phyloP scores from a whole-genome alignment of 2,888 invertebrate species.

The Digitonthophagus gazella region DNA sequence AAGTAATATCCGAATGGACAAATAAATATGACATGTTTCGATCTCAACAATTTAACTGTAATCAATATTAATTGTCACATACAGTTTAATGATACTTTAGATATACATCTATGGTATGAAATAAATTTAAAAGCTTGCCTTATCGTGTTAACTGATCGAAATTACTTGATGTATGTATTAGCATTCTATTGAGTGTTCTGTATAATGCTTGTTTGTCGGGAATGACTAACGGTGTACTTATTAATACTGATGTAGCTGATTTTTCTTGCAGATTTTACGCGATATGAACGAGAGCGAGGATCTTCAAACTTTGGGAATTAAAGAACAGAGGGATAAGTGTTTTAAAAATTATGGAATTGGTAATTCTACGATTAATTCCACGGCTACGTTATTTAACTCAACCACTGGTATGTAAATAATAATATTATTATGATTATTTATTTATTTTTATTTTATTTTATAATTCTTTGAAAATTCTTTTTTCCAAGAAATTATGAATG shows the following conservation, averaged over 20 bases:
- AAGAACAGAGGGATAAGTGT: conserved; percentile 31
- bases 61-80: no score
- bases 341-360: conserved; percentile 29
- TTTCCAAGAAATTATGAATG: no score
- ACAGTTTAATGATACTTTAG: no score
- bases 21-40: no score
- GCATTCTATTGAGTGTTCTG: neutral
- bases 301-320: conserved; percentile 31
- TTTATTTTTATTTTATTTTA: no score
- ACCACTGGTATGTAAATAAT: conserved; percentile 18
- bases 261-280: conserved; percentile 2
- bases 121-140: neutral
- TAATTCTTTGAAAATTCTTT: no score
- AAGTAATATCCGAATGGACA: no score
- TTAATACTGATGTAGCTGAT: neutral
- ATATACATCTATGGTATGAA: neutral
- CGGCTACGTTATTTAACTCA: conserved; percentile 29
- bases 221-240: no score
- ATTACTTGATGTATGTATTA: neutral
- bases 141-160: neutral
- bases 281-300: conserved; percentile 20
- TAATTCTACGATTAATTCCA: conserved; percentile 27
- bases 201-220: neutral
- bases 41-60: no score
- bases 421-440: neutral